Base-by-base conservation (phyloP, 2,113 vertebrate genomes). In the Silurus asotus region DNA sequence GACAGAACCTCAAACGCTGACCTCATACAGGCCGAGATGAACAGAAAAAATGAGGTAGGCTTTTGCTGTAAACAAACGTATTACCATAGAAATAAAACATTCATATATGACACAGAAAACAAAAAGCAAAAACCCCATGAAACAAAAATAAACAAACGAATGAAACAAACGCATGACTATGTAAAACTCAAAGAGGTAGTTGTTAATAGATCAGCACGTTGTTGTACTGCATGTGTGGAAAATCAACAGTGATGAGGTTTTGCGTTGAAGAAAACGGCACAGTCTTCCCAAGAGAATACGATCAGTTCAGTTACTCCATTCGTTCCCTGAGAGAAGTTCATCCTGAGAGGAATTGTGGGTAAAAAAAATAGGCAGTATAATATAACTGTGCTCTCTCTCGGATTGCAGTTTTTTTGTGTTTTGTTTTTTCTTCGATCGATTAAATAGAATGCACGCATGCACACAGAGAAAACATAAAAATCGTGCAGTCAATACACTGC, bases 301-400 rank as follows among this genome's bases (percentile, higher is more conserved):
- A 94, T 93, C 94, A 92, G 95, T 95, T 80, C 56, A 28, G 94
- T 92, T 95, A 92, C 93, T 95, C 96, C 96, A 96, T 97, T 96
- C 95, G 95, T 97, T 99, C 97, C 97, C 98, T 99, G 98, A 99
- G 98, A 96, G 96, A 95, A 97, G 95, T 96, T 97, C 96, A 96
- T 98, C 98, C 98, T 99, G 98, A 99, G 98, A 94, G 95, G 95
- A 95, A 95, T 94, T 96, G 90, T 93, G 92, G 90, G 92, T 95
- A 93, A 59, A 90, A 86, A 86, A 87, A 90, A 88, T 83, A 90
- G 70, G 70, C 65, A 78, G 81, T 89, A 88, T 67, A 69, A 84
- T 89, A 91, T 59, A 88, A 87, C 84, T 89, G n/a, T 88, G 51
- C 79, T 56, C 58, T 72, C 81, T 88, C 90, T 87, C 86, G 61